A percentile compares a stretch with the other conserved stretches of the same genome.
phyloP scores from a whole-genome alignment of 2,888 invertebrate species.

The Hirtodrosophila histrioides region DNA sequence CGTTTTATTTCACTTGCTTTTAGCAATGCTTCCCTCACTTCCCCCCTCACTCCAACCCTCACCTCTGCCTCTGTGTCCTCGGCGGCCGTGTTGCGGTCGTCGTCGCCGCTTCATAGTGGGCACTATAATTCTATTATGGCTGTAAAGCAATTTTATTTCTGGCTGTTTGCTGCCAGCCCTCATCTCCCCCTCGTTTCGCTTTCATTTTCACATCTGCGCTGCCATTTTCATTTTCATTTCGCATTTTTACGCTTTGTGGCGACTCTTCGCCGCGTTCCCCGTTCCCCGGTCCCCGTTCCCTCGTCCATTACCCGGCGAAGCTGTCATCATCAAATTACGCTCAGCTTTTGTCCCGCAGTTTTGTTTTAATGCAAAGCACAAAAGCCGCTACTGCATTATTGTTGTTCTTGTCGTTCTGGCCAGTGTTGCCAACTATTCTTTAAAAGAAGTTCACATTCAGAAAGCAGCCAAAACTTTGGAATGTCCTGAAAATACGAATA shows the following conservation, averaged over 20 bases:
- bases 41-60: neutral
- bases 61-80: neutral
- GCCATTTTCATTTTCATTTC: constrained; percentile 66
- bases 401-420: too few relatives aligned
- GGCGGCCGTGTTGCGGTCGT: constrained; percentile 30
- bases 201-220: constrained; percentile 61
- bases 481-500: too few relatives aligned
- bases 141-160: constrained; percentile 70
- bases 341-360: constrained; percentile 60
- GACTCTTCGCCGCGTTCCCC: constrained; percentile 7
- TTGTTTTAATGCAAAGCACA: constrained; percentile 52
- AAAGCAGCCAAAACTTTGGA: too few relatives aligned
- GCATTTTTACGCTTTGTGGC: constrained; percentile 57
- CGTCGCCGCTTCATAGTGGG: constrained; percentile 48
- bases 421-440: too few relatives aligned
- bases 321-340: constrained; percentile 77
- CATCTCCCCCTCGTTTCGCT: constrained; percentile 43
- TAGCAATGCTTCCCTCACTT: constrained; percentile 15
- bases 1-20: constrained; percentile 59
- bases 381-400: constrained; percentile 29
- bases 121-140: constrained; percentile 76
- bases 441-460: too few relatives aligned
- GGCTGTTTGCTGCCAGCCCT: constrained; percentile 27
- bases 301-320: constrained; percentile 45
- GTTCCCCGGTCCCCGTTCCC: constrained; percentile 14